Base-by-base conservation (phyloP, 2,797 vertebrate species). In the Sebastes matsubarae region DNA sequence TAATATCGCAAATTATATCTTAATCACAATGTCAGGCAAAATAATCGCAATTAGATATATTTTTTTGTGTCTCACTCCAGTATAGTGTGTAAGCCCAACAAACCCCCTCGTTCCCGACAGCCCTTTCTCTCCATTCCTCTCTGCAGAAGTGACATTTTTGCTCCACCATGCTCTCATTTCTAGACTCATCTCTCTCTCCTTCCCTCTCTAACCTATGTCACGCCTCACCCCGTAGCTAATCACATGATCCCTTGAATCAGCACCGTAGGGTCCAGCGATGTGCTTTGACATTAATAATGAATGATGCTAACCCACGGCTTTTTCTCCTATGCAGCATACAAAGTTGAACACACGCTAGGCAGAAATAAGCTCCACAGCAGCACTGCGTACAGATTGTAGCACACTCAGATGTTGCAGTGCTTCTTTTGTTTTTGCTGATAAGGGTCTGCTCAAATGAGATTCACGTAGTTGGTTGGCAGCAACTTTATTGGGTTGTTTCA, bases 241-340 rank as follows among this genome's bases (percentile, higher is more conserved):
- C 83, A 83, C 85, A 71, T 71, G 67, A 80, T 73, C 42, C 60
- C 77, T 55, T 54, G 38, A 72, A 52, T 89, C 81, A 67, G 86
- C 87, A 82, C 76, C 54, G 10, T 70, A 58, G 77, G 68, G 81
- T 81, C 80, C 82, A 30, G 67, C 18, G 24, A 75, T 87, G 84
- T 38, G 32, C 85, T 72, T 83, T 77, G 81, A 77, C 80, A 89
- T 91, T 55, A 88, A 92, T 91, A 84, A 92, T 92, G 75, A 88
- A 92, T 86, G 64, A 84, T 77, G 69, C 82, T 32, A 80, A 82
- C 83, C 75, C 88, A 54, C 63, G 75, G 80, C 81, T 65, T 66
- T 65, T 67, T 38, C 58, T 79, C 54, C 38, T 65, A 20, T 79
- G 58, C 81, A 72, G 85, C 76, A 57, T 36, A 76, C 75, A 29